Base-by-base conservation (phyloP, 1,140 invertebrate species). In the Psix sp. region DNA sequence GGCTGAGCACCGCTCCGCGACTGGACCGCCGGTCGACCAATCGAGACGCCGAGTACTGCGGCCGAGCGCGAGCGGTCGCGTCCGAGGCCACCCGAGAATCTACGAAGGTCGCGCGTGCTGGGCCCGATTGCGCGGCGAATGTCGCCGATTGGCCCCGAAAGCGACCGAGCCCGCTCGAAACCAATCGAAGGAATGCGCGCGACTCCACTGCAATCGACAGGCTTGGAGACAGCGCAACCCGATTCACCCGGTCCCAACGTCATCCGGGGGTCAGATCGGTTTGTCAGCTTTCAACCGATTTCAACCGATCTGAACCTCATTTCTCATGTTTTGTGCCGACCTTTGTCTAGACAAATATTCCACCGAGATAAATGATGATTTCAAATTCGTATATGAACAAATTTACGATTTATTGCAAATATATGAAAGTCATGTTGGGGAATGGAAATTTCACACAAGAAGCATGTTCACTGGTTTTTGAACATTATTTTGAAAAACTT, bases 171-270 rank as follows among this genome's bases (percentile, higher is more conserved):
- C 56, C 52, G 73, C 78, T n/a, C n/a, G n/a, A n/a, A n/a, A n/a
- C n/a, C n/a, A n/a, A n/a, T n/a, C n/a, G n/a, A n/a, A n/a, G 84
- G 84, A 84, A 84, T 85, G 84, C 76, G 63, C 76, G 79, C 80
- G 79, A 80, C 79, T 35, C 5, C 26, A 51, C 17, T 42, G 45
- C 14, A 38, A 77, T 62, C 46, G 48, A 9, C 59, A 38, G 40
- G 59, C 17, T 35, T 43, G 60, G 13, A 39, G 51, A 40, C 35
- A 10, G 26, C 26, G 7, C 26, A 10, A 29, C 40, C 7, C 13
- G 42, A 20, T 18, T 17, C 21, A 5, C 56, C 36, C 6, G 45
- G 56, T 39, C 40, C 33, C 26, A 24, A 48, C 33, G 42, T 56
- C 16, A 56, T n/a, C 52, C 29, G 26, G 20, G 43, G 15, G 10